Evolutionary conservation across 1,140 invertebrate species (phyloP), one percentile per base, ranked within the genome.

Genomic region (Temnothorax curvispinosus): DNA sequence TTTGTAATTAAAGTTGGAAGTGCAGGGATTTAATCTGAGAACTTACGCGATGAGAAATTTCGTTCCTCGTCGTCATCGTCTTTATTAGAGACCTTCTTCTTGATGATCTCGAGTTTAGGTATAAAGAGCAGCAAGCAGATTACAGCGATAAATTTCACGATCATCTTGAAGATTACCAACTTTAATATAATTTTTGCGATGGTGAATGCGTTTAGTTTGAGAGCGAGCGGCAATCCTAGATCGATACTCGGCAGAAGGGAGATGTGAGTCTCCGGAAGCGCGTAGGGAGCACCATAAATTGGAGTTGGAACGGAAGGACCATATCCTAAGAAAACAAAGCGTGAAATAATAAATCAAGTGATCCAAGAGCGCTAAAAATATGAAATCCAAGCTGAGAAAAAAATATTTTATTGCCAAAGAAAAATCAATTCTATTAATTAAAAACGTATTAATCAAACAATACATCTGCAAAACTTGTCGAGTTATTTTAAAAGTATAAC

Each of bases 81-180:
- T 7, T 91, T 69, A 69, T 27, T 88, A 58, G 9, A 81, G 0
- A 88, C 74, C 50, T 92, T 88, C 8, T 90, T 89, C 47, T 92
- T 94, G 6, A 92, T 93, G 0, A 92, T 93, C 85, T 96, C 96
- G 15, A 98, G 94, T 91, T 97, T 97, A 0, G 97, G 97, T 74
- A 98, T 96, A 85, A 98, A 97, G 9, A 98, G 92, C 76, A 98
- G 92, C 86, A 98, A 94, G 92, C 97, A 98, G 75, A 98, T 96
- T 1, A 97, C 94, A 0, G 97, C 97, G 52, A 98, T 96, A 92
- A 97, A 97, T 91, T 97, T 97, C 21, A 98, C 97, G 69, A 97
- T 96, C 94, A 98, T 97, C 93, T 98, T 97, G 89, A 98, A 97
- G 86, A 98, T 97, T 1, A 97, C 94, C 8, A 98, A 91, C 92